Evolutionary conservation across 2,113 vertebrate species (phyloP).

Genomic region (Toxostoma redivivum): DNA sequence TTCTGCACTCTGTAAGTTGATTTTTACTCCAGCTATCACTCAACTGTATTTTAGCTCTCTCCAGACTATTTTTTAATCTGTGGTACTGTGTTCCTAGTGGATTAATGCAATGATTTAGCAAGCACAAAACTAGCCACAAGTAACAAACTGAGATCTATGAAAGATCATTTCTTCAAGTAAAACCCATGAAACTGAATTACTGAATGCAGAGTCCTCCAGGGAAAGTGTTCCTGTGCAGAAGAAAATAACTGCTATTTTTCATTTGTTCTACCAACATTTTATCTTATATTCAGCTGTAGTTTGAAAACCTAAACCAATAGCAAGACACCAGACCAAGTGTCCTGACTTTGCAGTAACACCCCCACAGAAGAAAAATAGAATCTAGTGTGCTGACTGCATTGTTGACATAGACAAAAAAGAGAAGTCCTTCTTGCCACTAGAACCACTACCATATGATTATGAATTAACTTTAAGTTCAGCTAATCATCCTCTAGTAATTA

Average conservation of each 20-base stretch:
- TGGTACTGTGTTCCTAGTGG: neutral
- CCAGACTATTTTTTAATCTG: neutral
- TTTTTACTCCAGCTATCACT: neutral
- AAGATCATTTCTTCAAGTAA: neutral
- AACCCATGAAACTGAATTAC: neutral
- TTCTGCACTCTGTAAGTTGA: neutral
- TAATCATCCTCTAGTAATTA: neutral
- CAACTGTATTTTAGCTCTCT: neutral
- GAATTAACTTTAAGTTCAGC: conserved; percentile 5
- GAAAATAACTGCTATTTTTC: neutral
- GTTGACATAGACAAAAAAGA: neutral
- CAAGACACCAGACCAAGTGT: neutral
- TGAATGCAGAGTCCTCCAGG: neutral
- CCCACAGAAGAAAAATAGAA: neutral
- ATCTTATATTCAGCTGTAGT: neutral
- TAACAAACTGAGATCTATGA: neutral
- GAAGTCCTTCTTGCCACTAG: neutral
- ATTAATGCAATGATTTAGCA: neutral
- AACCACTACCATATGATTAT: neutral
- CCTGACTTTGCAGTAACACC: neutral
- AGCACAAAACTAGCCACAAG: neutral
- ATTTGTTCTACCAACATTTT: neutral
- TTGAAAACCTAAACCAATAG: neutral
- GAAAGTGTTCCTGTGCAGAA: neutral
- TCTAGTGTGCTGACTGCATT: neutral